Base-by-base conservation (phyloP, 2,113 vertebrate genomes). In the Zingel zingel region DNA sequence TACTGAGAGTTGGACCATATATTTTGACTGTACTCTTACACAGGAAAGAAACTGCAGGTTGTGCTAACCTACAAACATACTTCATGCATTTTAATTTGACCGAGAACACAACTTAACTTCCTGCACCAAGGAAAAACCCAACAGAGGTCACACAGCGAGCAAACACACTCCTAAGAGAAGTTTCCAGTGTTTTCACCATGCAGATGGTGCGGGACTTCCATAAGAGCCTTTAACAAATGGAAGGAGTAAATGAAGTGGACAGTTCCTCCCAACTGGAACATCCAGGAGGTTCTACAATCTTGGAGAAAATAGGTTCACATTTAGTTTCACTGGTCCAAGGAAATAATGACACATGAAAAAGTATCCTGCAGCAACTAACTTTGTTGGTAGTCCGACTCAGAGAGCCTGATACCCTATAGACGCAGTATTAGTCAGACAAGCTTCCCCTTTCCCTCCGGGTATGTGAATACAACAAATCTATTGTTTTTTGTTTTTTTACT, bases 161-260 rank as follows among this genome's bases (percentile, higher is more conserved):
- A 58, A 74, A 83, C 70, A n/a, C 33, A 23, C 62, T 67, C 58
- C 72, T 73, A 12, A 51, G 72, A 83, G 57, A 79, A 83, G 79
- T 85, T 81, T 85, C 74, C 73, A 48, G 84, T 75, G 77, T 88
- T 82, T 86, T 67, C 70, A 48, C 75, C 84, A 88, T 91, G 86
- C 86, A 93, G 91, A 90, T 91, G 88, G 75, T 81, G 89, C 66
- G 51, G 89, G 85, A 90, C 92, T 90, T 70, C 82, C 62, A 85
- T 83, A 89, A 91, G 15, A 84, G 79, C 72, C 83, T 59, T 71
- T 91, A 87, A 91, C 90, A 92, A 91, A 92, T 92, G 82, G 88
- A 85, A 77, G 79, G 25, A 86, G 76, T 92, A 91, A 92, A 89
- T 87, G 91, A 88, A 92, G 69, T 87, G 85, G 93, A 93, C 91